Percentiles rank a stretch among this genome's conserved stretches.
Evolutionary conservation across 2,888 invertebrate species (phyloP).

Genomic region (Brenthis ino): DNA sequence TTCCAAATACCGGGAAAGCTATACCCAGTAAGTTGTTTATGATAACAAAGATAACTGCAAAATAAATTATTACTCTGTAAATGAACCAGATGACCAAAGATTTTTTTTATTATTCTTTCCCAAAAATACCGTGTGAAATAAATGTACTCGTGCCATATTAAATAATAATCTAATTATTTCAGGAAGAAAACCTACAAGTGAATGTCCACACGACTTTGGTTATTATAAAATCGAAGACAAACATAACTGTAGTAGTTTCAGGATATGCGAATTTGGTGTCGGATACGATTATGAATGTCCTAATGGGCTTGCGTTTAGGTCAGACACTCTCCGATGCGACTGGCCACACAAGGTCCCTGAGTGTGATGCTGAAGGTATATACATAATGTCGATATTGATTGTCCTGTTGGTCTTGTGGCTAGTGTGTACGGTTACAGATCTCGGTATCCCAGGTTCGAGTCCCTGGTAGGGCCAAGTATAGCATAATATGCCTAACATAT

Average conservation of each 20-base stretch:
- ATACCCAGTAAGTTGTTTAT: too few relatives aligned
- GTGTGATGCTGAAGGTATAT: slow-evolving; percentile 89
- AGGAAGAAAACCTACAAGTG: neutral
- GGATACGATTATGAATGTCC: slow-evolving; percentile 89
- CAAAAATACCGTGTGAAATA: too few relatives aligned
- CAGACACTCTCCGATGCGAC: slow-evolving; percentile 89
- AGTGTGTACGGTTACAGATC: too few relatives aligned
- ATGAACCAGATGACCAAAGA: too few relatives aligned
- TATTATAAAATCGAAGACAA: slow-evolving; percentile 14
- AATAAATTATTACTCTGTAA: too few relatives aligned
- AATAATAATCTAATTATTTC: neutral
- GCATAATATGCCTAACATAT: too few relatives aligned
- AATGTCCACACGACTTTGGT: slow-evolving; percentile 6
- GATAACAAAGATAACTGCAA: too few relatives aligned
- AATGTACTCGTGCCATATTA: too few relatives aligned
- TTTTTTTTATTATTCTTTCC: too few relatives aligned
- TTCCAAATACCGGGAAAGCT: neutral
- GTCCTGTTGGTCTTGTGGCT: too few relatives aligned
- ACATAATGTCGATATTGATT: neutral
- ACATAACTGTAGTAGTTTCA: slow-evolving; percentile 15
- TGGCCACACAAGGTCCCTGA: slow-evolving; percentile 93
- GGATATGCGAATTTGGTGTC: slow-evolving; percentile 46
- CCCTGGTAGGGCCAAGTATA: too few relatives aligned
- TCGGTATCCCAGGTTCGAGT: too few relatives aligned
- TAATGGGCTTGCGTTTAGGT: slow-evolving; percentile 90